Conservation (phyloP, 2,113 vertebrate species). For the Orientallactaga bullata region DNA sequence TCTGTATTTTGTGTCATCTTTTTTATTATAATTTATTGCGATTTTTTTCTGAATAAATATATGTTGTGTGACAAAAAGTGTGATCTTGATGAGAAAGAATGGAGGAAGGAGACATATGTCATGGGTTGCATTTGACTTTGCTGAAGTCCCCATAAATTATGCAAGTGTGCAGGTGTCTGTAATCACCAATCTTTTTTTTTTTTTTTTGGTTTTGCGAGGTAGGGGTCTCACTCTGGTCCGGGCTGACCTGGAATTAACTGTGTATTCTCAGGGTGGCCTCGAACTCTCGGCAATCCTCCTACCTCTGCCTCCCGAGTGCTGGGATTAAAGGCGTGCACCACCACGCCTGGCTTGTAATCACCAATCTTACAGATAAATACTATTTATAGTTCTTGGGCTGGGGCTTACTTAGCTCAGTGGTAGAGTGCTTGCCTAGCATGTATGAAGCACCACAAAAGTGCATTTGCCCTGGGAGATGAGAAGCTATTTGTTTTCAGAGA, state of each 20-base stretch:
- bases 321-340: too few relatives aligned
- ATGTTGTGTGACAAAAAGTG: slow-evolving; percentile 78
- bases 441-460: not conserved
- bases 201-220: too few relatives aligned
- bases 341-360: too few relatives aligned
- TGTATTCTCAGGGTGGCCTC: too few relatives aligned
- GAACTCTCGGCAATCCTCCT: too few relatives aligned
- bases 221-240: too few relatives aligned
- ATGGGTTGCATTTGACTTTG: not conserved
- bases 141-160: not conserved
- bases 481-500: slow-evolving; percentile 39
- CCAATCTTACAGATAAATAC: slow-evolving; percentile 21
- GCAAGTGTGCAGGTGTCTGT: not conserved
- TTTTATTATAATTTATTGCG: slow-evolving; percentile 86
- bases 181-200: not conserved
- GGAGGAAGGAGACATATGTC: not conserved
- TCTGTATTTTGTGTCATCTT: slow-evolving; percentile 81
- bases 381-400: not conserved
- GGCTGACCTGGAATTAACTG: too few relatives aligned
- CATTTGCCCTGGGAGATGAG: slow-evolving; percentile 33
- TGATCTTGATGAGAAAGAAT: slow-evolving; percentile 51
- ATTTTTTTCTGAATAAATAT: slow-evolving; percentile 82
- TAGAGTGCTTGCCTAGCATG: not conserved
- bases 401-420: not conserved
- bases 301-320: too few relatives aligned